Evolutionary conservation across 2,113 vertebrate species (phyloP).

Genomic region (Cariama cristata): DNA sequence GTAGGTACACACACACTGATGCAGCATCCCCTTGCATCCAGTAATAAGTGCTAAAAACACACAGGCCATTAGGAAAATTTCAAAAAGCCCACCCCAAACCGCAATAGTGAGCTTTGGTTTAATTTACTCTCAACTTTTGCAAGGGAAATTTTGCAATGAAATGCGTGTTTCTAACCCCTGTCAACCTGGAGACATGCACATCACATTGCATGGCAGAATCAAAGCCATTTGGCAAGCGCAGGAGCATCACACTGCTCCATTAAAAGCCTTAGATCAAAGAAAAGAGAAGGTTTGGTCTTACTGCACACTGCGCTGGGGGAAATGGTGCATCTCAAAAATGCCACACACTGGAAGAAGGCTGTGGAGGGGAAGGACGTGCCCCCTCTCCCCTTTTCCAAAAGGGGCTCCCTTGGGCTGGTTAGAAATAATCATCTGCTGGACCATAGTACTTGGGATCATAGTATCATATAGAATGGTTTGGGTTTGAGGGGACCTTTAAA

Average conservation of each 20-base stretch:
- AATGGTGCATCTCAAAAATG: neutral
- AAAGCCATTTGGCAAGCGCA: neutral
- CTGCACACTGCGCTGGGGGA: neutral
- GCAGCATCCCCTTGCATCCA: neutral
- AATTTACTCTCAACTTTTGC: neutral
- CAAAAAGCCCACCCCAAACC: neutral
- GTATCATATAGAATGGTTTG: neutral
- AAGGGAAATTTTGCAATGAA: neutral
- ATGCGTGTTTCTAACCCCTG: neutral
- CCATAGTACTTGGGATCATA: neutral
- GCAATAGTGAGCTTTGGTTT: neutral
- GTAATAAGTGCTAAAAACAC: neutral
- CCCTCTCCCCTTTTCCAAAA: neutral
- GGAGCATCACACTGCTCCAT: neutral
- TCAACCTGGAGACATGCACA: neutral
- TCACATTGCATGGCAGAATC: neutral
- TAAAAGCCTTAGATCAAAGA: conserved; percentile 6
- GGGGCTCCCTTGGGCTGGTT: neutral
- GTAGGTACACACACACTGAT: neutral
- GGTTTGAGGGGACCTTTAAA: neutral
- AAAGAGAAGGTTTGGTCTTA: neutral
- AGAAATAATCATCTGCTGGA: neutral
- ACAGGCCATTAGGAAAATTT: neutral
- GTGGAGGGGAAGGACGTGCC: neutral
- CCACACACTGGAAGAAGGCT: neutral